Evolutionary conservation across 2,113 vertebrate species (phyloP).

Genomic region (Periophthalmodon schlosseri): DNA sequence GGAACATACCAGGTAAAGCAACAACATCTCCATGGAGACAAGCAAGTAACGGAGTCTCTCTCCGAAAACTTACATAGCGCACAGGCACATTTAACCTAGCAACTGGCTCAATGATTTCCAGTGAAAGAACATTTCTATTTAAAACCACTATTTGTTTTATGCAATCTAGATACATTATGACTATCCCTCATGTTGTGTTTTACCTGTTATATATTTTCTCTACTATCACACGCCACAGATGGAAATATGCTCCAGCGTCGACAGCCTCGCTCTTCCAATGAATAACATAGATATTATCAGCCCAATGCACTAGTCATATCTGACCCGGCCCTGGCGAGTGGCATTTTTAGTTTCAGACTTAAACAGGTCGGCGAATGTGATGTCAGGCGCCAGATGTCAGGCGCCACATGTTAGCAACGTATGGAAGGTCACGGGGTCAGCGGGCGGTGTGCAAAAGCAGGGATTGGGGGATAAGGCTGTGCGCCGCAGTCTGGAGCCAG

Average conservation of each 20-base stretch:
- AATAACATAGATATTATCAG: constrained; percentile 56
- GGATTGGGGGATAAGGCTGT: constrained; percentile 25
- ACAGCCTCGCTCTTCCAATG: constrained; percentile 34
- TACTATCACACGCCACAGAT: constrained; percentile 26
- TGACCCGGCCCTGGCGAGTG: constrained; percentile 28
- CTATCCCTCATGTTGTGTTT: constrained; percentile 1
- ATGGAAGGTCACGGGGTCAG: constrained; percentile 49
- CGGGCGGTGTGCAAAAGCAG: constrained; percentile 12
- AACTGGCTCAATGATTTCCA: background rate
- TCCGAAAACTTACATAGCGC: too few species aligned
- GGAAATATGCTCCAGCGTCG: constrained; percentile 32
- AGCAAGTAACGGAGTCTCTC: too few species aligned
- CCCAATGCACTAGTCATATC: constrained; percentile 31
- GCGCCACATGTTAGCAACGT: constrained; percentile 14
- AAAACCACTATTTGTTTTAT: constrained; percentile 12
- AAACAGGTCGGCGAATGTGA: constrained; percentile 32
- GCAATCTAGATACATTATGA: background rate
- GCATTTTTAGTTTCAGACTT: constrained; percentile 43
- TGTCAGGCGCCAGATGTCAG: too few species aligned
- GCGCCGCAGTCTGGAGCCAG: constrained; percentile 44
- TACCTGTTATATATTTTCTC: background rate
- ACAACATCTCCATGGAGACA: too few species aligned
- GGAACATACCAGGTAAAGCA: too few species aligned
- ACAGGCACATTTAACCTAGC: background rate
- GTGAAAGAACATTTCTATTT: constrained; percentile 2